Evolutionary conservation across 1,140 invertebrate genomes (phyloP).

Genomic region (Sycophaga agraensis): DNA sequence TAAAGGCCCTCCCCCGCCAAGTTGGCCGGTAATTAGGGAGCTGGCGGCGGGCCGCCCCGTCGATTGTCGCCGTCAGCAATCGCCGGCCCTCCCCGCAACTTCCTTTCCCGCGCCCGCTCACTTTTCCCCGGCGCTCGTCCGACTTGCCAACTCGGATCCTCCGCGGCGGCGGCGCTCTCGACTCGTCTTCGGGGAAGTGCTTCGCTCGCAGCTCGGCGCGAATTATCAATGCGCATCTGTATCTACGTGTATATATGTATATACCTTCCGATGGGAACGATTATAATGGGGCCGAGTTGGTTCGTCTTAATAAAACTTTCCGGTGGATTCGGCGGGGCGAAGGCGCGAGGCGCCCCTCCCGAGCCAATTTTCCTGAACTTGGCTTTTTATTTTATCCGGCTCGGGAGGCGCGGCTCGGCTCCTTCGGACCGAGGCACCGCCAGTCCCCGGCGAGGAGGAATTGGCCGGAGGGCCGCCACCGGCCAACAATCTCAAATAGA

Average conservation of each 20-base stretch:
- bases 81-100: conserved; percentile 25
- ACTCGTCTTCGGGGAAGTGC: not conserved
- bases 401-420: too few relatives aligned
- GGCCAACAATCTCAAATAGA: too few relatives aligned
- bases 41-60: conserved; percentile 21
- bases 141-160: too few relatives aligned
- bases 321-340: too few relatives aligned
- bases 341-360: too few relatives aligned
- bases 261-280: too few relatives aligned
- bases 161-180: not conserved
- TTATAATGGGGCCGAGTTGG: not conserved
- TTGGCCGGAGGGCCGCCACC: too few relatives aligned
- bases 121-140: not conserved
- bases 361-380: too few relatives aligned
- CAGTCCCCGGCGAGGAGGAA: too few relatives aligned
- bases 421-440: too few relatives aligned
- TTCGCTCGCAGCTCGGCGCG: not conserved
- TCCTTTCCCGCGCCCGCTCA: not conserved
- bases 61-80: conserved; percentile 37
- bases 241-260: not conserved
- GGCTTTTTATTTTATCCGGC: too few relatives aligned
- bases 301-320: conserved; percentile 2
- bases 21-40: not conserved
- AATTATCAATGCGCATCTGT: not conserved
- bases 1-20: not conserved